Evolutionary conservation across 2,888 invertebrate genomes (phyloP).

Genomic region (Chloroclystis v-ata): DNA sequence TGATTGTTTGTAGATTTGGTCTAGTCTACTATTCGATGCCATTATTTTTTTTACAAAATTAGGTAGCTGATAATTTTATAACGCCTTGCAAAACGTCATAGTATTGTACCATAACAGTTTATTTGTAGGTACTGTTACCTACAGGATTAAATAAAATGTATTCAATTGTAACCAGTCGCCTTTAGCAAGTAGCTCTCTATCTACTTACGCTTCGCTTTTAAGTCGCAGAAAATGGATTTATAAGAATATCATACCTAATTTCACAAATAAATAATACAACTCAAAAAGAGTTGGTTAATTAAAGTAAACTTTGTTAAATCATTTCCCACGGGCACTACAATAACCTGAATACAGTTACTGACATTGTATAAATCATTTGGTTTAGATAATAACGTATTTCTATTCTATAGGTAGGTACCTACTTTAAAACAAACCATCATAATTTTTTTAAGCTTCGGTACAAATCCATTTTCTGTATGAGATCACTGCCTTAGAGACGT

Average conservation of each 20-base stretch:
- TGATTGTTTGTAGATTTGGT: slow-evolving; percentile 40
- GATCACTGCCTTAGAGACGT: slow-evolving; percentile 55
- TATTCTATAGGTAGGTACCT: no score
- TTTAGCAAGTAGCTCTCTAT: slow-evolving; percentile 55
- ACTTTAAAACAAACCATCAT: no score
- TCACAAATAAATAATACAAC: neutral
- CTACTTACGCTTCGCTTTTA: slow-evolving; percentile 37
- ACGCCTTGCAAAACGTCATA: no score
- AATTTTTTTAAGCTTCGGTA: no score
- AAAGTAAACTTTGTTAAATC: no score
- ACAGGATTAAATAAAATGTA: neutral
- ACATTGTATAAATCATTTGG: no score
- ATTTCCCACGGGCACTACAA: no score
- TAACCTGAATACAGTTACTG: no score
- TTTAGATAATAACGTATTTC: no score
- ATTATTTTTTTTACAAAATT: no score
- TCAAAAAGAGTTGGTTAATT: neutral
- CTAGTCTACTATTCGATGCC: slow-evolving; percentile 40
- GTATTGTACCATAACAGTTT: neutral
- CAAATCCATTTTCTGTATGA: slow-evolving; percentile 31
- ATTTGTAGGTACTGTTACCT: neutral
- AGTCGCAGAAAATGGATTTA: slow-evolving; percentile 13
- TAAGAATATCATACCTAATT: neutral
- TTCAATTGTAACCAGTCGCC: slow-evolving; percentile 45
- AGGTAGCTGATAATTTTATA: no score